Base-by-base conservation (phyloP, 2,113 vertebrate species). In the Boulengeromyrus knoepffleri region DNA sequence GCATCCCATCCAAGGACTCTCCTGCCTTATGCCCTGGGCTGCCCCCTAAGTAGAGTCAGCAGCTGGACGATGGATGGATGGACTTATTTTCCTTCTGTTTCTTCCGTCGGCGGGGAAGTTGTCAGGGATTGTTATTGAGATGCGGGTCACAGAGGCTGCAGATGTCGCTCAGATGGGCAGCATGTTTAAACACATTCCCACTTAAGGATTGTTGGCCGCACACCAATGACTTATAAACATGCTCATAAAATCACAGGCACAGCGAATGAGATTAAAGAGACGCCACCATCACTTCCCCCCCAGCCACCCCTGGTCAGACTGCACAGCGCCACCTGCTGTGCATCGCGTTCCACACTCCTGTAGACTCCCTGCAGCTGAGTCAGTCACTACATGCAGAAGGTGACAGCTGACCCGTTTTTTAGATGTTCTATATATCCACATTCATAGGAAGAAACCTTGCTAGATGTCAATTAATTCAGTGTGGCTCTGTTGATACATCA, bases 141-240 rank as follows among this genome's bases (percentile, higher is more conserved):
- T 62, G 42, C 88, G 15, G 46, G 70, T 88, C 46, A 88, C 88
- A 70, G 88, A 88, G 24, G 62, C 58, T 70, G 47, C 88, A 89
- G 66, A 80, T 77, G 46, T 77, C 27, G 24, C 56, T 89, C 88
- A 77, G 66, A 49, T 45, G 47, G 70, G n/a, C 47, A n/a, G 42
- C 47, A 1, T 21, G 66, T 45, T 50, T 77, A 31, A 80, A 19
- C 27, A 49, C 15, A 13, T 19, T 50, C 47, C 88, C 46, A 74
- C 12, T 36, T 36, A 39, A 47, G 15, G 27, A 74, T 77, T 50
- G 15, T 36, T 27, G 66, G 45, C 88, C 13, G 13, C 10, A 27
- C 46, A 85, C 84, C 46, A 50, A 27, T 15, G 46, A 27, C 84
- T 47, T 85, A 85, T 21, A 85, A 85, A 85, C 84, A 85, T 85